Base-by-base conservation (phyloP, 2,797 vertebrate genomes). In the Schizothorax lantsangensis region DNA sequence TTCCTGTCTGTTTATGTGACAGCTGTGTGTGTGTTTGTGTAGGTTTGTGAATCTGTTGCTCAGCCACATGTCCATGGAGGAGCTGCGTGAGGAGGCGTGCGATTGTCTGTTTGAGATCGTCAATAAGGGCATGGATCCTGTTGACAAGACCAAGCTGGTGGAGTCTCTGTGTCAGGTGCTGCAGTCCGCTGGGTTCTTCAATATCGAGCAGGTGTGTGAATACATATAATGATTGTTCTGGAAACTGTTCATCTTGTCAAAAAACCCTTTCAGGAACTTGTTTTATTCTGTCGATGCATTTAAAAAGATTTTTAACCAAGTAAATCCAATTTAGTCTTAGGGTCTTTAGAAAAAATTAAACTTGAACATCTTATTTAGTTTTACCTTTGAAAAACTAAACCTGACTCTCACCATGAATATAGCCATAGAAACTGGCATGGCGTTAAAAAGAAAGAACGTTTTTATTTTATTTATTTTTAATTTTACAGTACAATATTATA, bases 111-210 rank as follows among this genome's bases (percentile, higher is more conserved):
- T 97, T 94, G 98, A 99, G 94, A 98, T 99, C 73, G 91, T 99
- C 93, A 99, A 98, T 95, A 99, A 99, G 90, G 98, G 98, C 84
- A 99, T 99, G 98, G 98, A 99, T 91, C 98, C 98, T 3, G 93
- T 96, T 87, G 98, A 99, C 89, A 99, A 99, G 94, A 99, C 97
- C 92, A 99, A 99, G 89, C 94, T 99, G 92, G 97, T 99, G 89
- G 98, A 99, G 92, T 98, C 97, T 82, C 95, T 99, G 87, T 97
- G 97, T 93, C 97, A 93, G 89, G 97, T 99, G 1, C 95, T 99
- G 90, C 97, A 98, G 94, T 96, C 97, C 49, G 98, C 97, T 0
- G 98, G 98, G 0, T 98, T 99, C 96, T 99, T 99, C 95, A 98
- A 96, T 89, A 95, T 99, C 91, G 96, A 98, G 79, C 97, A 97